phyloP scores from a whole-genome alignment of 1,140 invertebrate species.

The Drosophila fuyamai region DNA sequence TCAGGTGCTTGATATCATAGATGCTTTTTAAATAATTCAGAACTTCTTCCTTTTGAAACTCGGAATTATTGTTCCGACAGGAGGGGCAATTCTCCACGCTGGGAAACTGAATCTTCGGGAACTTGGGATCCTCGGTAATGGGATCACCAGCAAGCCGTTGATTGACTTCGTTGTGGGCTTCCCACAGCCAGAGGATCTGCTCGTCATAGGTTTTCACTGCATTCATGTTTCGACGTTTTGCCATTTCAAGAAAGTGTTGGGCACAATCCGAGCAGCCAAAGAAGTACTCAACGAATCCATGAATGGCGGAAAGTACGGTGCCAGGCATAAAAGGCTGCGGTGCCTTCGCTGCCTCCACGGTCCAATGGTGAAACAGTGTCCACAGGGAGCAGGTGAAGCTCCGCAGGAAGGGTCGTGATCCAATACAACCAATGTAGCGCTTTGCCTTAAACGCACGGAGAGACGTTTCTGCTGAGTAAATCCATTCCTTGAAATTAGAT shows the following conservation, averaged over 20 bases:
- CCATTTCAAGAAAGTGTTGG: constrained; percentile 93
- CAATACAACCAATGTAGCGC: constrained; percentile 88
- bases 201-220: constrained; percentile 89
- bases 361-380: constrained; percentile 97
- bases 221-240: constrained; percentile 87
- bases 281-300: constrained; percentile 95
- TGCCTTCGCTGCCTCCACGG: constrained; percentile 90
- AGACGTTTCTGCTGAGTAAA: constrained; percentile 8
- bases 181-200: constrained; percentile 96
- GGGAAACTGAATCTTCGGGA: constrained; percentile 97
- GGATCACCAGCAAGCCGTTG: constrained; percentile 91
- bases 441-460: constrained; percentile 86
- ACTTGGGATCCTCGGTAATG: constrained; percentile 93
- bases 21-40: constrained; percentile 44
- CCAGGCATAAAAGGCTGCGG: constrained; percentile 84
- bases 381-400: constrained; percentile 98
- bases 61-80: constrained; percentile 85
- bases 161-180: constrained; percentile 97
- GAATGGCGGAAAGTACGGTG: constrained; percentile 91
- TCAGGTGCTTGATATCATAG: constrained; percentile 39
- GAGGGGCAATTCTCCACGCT: constrained; percentile 87
- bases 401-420: constrained; percentile 86
- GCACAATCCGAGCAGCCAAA: constrained; percentile 97
- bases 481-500: constrained; percentile 3
- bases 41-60: constrained; percentile 33